Conservation (phyloP, 2,113 vertebrate species). For the Pseudorhombus dupliciocellatus region DNA sequence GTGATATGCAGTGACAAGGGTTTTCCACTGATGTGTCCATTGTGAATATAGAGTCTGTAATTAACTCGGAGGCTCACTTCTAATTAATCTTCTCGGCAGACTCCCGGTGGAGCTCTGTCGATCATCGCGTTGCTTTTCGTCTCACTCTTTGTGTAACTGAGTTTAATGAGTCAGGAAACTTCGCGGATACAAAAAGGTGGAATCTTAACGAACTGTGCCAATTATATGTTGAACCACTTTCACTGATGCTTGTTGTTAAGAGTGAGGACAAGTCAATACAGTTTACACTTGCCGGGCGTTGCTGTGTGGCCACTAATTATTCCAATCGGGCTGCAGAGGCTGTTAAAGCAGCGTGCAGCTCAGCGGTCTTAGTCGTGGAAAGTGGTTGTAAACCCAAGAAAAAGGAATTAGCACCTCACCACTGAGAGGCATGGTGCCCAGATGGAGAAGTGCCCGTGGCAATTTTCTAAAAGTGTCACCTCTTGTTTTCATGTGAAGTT, state of each 20-base stretch:
- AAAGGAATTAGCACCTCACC: constrained; percentile 27
- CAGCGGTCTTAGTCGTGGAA: constrained; percentile 22
- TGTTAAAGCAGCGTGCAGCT: constrained; percentile 55
- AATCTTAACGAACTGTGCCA: neutral
- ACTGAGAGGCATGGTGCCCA: constrained; percentile 30
- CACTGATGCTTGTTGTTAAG: constrained; percentile 7
- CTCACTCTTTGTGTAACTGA: constrained; percentile 31
- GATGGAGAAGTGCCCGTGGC: constrained; percentile 61
- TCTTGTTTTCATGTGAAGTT: constrained; percentile 63
- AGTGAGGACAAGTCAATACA: constrained; percentile 40
- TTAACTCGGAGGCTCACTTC: constrained; percentile 70
- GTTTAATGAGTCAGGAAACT: constrained; percentile 15
- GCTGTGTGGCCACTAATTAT: constrained; percentile 42
- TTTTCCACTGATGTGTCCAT: constrained; percentile 62
- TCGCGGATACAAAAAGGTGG: constrained; percentile 2
- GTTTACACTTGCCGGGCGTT: constrained; percentile 39
- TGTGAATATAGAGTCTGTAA: constrained; percentile 71
- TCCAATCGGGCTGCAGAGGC: constrained; percentile 36
- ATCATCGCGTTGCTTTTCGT: constrained; percentile 42
- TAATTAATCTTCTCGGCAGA: constrained; percentile 73
- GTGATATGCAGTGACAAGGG: constrained; percentile 49
- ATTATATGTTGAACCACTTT: constrained; percentile 7
- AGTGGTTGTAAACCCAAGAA: constrained; percentile 1
- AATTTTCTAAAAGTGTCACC: constrained; percentile 52
- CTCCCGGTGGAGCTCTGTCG: constrained; percentile 55